Evolutionary conservation across 2,888 invertebrate species (phyloP), one percentile per base, ranked within the genome.

Genomic region (Leptinotarsa haldemani): DNA sequence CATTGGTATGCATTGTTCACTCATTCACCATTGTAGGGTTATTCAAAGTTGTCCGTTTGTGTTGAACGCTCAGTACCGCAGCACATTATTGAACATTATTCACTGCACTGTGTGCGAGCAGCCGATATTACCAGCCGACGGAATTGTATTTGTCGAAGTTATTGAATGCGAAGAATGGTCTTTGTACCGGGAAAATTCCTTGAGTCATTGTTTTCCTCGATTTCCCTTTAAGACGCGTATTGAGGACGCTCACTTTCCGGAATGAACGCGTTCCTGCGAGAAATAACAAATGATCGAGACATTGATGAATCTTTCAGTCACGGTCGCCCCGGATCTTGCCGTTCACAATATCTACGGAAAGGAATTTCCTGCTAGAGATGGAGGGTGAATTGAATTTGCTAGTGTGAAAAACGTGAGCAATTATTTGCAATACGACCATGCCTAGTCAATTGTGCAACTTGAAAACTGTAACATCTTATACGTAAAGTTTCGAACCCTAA

Each of bases 61-160:
- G 40, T n/a, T 16, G 16, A 16, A 16, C 50, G 50, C 5, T 50
- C 50, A n/a, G 4, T 4, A 16, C 50, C 4, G n/a, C 50, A 50
- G 16, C 50, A n/a, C n/a, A n/a, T 50, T 50, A 50, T 50, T 50
- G 50, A 7, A 50, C 15, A 56, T 22, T 13, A 56, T 22, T 22
- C 56, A 56, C 56, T 20, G 22, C 15, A 56, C 4, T 56, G 3
- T 56, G 22, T 56, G 20, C 12, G 56, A 56, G 56, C 56, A 56
- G 56, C 15, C 56, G 22, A 20, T 56, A 56, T 56, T 56, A 13
- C 20, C 20, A 13, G 12, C 22, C 1, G 13, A 4, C 5, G 56
- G 56, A 56, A 56, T 56, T 56, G 56, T 56, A 56, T 56, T 56
- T 22, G 22, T 56, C 56, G 56, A 56, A 56, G 56, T 56, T 56